Conservation (phyloP, 2,113 vertebrate genomes). For the Pycnonotus jocosus region DNA sequence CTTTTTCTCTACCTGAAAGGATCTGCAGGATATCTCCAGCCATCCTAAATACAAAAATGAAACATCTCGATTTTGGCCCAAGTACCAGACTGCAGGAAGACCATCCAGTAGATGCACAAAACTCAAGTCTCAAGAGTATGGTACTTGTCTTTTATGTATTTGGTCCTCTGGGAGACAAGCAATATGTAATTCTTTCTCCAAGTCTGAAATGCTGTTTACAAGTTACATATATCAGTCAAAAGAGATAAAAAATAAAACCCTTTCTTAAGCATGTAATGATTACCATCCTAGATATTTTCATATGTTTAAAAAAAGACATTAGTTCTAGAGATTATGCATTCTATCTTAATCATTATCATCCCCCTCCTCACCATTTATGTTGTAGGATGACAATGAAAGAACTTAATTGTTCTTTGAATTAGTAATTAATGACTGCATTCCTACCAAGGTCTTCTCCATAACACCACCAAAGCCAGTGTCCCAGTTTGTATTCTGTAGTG, state of each 20-base stretch:
- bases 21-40: neutral
- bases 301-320: neutral
- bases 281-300: neutral
- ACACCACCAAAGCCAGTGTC: neutral
- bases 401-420: neutral
- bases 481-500: neutral
- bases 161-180: neutral
- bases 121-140: neutral
- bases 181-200: neutral
- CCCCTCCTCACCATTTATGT: neutral
- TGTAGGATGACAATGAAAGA: fast-evolving
- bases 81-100: neutral
- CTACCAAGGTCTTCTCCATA: neutral
- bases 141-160: neutral
- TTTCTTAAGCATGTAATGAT: neutral
- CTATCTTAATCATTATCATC: neutral
- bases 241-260: neutral
- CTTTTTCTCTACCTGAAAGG: neutral
- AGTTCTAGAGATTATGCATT: neutral
- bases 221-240: neutral
- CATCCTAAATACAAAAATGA: neutral
- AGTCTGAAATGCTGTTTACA: neutral
- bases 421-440: neutral
- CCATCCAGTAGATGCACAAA: neutral
- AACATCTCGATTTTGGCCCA: neutral